Evolutionary conservation across 92 coral and sea anemone genomes (phyloP).

Genomic region (Siderastrea radians): DNA sequence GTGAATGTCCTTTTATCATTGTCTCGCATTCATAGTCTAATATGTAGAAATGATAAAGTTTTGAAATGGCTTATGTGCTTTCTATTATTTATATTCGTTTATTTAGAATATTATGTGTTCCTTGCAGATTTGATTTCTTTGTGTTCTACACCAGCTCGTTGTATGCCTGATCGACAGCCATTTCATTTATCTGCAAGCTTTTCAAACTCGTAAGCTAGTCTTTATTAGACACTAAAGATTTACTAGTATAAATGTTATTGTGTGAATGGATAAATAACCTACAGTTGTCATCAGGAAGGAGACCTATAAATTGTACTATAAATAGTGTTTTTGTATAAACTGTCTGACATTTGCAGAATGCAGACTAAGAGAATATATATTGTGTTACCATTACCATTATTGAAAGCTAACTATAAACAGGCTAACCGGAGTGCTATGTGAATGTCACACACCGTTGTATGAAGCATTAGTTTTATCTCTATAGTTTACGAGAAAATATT

Average conservation of each 20-base stretch:
- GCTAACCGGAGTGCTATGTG: too few relatives aligned
- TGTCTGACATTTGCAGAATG: too few relatives aligned
- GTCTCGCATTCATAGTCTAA: background rate
- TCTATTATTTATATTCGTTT: background rate
- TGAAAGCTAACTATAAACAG: too few relatives aligned
- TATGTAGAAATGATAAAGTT: background rate
- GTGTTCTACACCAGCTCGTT: slow-evolving; percentile 5
- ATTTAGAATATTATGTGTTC: background rate
- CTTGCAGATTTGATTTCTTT: background rate
- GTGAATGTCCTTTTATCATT: background rate
- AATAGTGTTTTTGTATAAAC: background rate
- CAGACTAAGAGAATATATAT: too few relatives aligned
- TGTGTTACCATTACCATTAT: too few relatives aligned
- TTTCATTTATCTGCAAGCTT: background rate
- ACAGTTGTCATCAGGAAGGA: background rate
- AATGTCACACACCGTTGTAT: too few relatives aligned
- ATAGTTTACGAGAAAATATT: too few relatives aligned
- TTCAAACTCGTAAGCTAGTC: slow-evolving; percentile 1
- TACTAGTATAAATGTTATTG: background rate
- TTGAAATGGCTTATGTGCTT: background rate
- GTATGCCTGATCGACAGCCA: slow-evolving; percentile 5
- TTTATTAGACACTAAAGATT: background rate
- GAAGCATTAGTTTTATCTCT: too few relatives aligned
- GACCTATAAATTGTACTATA: background rate
- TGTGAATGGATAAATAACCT: background rate